Conservation (phyloP, 1,140 invertebrate genomes). For the Acyrthosiphon pisum region DNA sequence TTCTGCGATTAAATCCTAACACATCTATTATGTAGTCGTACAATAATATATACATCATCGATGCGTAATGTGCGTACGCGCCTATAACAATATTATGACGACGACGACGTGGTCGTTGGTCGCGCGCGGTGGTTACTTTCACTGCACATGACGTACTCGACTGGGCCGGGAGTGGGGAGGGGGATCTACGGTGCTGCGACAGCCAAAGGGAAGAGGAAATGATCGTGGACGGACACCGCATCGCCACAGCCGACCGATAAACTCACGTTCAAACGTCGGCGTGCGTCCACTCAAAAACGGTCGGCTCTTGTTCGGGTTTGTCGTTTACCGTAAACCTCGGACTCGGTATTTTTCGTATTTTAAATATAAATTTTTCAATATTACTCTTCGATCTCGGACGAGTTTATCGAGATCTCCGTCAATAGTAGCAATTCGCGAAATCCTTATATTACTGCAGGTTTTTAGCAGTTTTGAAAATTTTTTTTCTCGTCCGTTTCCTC, state of each 20-base stretch:
- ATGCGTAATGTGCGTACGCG: neutral
- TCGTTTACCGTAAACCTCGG: neutral
- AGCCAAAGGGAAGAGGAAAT: constrained; percentile 45
- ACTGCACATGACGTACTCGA: neutral
- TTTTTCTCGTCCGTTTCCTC: neutral
- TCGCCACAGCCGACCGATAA: neutral
- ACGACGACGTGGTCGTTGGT: constrained; percentile 3
- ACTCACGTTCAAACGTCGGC: constrained; percentile 44
- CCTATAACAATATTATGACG: neutral
- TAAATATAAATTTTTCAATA: neutral
- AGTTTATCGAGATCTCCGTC: neutral
- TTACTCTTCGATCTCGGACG: neutral
- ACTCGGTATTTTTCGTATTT: neutral
- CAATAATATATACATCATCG: neutral
- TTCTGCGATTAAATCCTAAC: neutral
- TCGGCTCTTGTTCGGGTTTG: neutral
- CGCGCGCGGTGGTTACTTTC: constrained; percentile 39
- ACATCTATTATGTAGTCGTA: neutral
- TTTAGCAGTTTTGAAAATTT: neutral
- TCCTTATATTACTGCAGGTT: neutral
- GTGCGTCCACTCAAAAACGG: constrained; percentile 36
- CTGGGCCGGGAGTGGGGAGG: neutral
- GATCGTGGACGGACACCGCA: neutral
- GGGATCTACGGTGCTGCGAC: neutral
- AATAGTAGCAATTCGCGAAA: neutral